Percentiles rank a stretch among this genome's conserved stretches.
Conservation (phyloP, 2,888 invertebrate genomes). For the Arctia plantaginis region DNA sequence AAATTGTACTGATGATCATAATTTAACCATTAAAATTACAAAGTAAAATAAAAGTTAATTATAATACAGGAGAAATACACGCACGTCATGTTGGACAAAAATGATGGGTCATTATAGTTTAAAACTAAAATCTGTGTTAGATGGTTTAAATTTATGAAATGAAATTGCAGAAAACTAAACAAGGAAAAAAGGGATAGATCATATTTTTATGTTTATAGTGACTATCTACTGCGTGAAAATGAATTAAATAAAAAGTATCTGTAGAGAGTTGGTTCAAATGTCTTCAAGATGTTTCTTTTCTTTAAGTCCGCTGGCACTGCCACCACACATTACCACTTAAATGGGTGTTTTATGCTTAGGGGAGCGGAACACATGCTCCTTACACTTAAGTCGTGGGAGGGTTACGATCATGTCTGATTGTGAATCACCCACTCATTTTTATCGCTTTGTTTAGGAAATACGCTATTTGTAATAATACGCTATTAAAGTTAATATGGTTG, state of each 20-base stretch:
- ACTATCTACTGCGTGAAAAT: neutral
- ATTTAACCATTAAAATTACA: neutral
- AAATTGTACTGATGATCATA: neutral
- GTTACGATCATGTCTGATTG: slow-evolving; percentile 47
- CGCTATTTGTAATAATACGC: slow-evolving; percentile 6
- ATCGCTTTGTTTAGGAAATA: slow-evolving; percentile 27
- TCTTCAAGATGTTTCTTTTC: slow-evolving; percentile 6
- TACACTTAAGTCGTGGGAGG: slow-evolving; percentile 70
- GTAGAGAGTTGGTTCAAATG: neutral
- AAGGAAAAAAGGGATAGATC: neutral
- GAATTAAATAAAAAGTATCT: neutral
- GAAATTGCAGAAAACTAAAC: neutral
- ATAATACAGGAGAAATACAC: neutral
- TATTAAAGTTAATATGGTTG: neutral
- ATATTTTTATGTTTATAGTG: neutral
- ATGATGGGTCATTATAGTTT: neutral
- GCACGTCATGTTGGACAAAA: neutral
- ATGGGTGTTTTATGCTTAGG: slow-evolving; percentile 76
- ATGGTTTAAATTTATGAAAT: neutral
- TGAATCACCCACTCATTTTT: slow-evolving; percentile 42
- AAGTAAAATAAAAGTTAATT: neutral
- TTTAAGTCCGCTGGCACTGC: slow-evolving; percentile 35
- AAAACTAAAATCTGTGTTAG: neutral
- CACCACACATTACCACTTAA: slow-evolving; percentile 63
- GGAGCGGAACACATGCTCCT: slow-evolving; percentile 75